phyloP scores from a whole-genome alignment of 2,797 vertebrate species.

The Gadopsis bispinosus region DNA sequence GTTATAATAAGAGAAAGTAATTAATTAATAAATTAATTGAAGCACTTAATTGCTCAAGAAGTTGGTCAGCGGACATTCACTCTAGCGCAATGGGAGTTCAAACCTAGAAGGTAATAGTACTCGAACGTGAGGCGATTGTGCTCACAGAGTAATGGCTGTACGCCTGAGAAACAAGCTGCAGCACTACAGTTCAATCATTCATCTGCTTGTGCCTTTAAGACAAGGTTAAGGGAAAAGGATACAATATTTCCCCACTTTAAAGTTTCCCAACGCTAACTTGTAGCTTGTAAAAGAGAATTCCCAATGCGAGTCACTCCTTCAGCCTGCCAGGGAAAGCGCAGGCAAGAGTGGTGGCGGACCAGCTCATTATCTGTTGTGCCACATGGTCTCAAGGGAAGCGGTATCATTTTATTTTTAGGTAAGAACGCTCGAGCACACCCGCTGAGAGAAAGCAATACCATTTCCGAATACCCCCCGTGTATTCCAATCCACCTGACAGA shows the following conservation, averaged over 20 bases:
- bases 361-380: slow-evolving; percentile 67
- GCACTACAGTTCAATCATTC: slow-evolving; percentile 1
- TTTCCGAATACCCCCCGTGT: slow-evolving; percentile 40
- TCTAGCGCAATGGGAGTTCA: not conserved
- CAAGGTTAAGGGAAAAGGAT: slow-evolving; percentile 14
- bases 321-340: slow-evolving; percentile 15
- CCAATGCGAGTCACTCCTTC: slow-evolving; percentile 14
- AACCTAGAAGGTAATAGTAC: not conserved
- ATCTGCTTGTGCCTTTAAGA: not conserved
- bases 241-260: not conserved
- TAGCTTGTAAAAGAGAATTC: slow-evolving; percentile 27
- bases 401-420: slow-evolving; percentile 69
- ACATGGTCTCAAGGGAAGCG: slow-evolving; percentile 53
- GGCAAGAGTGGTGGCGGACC: slow-evolving; percentile 35
- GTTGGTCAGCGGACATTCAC: slow-evolving; percentile 11
- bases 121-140: not conserved
- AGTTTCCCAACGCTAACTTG: slow-evolving; percentile 27
- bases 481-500: slow-evolving; percentile 42
- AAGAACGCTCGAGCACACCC: slow-evolving; percentile 41
- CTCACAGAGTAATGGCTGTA: not conserved
- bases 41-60: slow-evolving; percentile 4
- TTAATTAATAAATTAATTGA: not conserved
- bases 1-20: not conserved
- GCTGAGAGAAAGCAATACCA: slow-evolving; percentile 63
- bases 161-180: slow-evolving; percentile 21